Base-by-base conservation (phyloP, 1,140 invertebrate genomes). In the Prorops nasuta region DNA sequence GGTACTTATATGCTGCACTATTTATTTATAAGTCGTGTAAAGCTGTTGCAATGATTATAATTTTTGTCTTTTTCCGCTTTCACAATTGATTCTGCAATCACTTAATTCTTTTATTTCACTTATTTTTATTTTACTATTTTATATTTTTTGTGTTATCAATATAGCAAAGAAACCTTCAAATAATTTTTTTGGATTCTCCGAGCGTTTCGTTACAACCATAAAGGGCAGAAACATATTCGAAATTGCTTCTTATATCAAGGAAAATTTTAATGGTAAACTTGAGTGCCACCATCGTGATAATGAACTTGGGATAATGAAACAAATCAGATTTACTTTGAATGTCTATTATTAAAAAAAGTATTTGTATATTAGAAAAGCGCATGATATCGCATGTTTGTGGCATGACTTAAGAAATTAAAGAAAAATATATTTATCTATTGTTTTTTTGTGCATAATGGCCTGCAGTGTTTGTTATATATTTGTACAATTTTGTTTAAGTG, bases 221-320 rank as follows among this genome's bases (percentile, higher is more conserved):
- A 80, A 77, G 67, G 61, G 69, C 65, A 78, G 71, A 73, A 76
- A 77, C 66, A 71, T 81, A 66, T 74, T 72, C 63, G 73, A 77
- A 71, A 74, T 81, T 63, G 71, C 78, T 68, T 76, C 76, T 63
- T 79, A 78, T 68, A 71, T 81, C 70, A 74, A 77, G 72, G 73
- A 78, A 62, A 79, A 79, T 72, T 71, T 79, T 44, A 70, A 76
- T 67, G 79, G 79, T 81, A 80, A 80, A 12, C 14, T 12, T 36
- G 16, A 3, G 24, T 44, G 43, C 10, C 19, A 16, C n/a, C 24
- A 28, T 10, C 10, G 24, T 10, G 10, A 6, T 28, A 10, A 4
- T 28, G 24, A 28, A 28, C 4, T 28, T 28, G 24, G 10, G 24
- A 28, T 4, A 28, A 28, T 28, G 24, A 28, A 28, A 10, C 10